These are phyloP conservation scores for Athalia cordata DNA, from an alignment of 2,888 invertebrate species.

Conservation along the genomic window DNA sequence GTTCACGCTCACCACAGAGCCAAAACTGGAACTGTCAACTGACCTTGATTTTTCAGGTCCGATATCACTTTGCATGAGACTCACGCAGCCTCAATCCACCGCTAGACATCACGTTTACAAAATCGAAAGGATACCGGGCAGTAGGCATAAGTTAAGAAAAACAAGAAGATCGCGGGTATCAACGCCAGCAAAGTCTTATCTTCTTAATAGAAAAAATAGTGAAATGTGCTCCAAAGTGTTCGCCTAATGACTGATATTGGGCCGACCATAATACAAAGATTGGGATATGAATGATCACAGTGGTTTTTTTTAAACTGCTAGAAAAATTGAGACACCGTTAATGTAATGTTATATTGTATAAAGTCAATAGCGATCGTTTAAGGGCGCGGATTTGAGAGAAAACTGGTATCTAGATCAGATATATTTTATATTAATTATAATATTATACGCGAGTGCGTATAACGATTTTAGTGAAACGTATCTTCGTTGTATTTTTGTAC, in stretches of 20 bases:
- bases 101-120: conserved; percentile 80
- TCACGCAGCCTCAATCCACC: conserved; percentile 81
- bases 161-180: conserved; percentile 76
- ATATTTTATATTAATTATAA: neutral
- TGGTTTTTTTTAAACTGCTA: neutral
- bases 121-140: conserved; percentile 80
- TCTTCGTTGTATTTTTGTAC: conserved; percentile 61
- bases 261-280: neutral
- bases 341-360: neutral
- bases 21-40: conserved; percentile 82
- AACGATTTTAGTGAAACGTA: conserved; percentile 43
- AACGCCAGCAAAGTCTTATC: conserved; percentile 83
- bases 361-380: neutral
- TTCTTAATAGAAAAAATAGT: conserved; percentile 86
- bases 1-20: conserved; percentile 80
- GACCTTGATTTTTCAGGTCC: conserved; percentile 86
- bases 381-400: conserved; percentile 6
- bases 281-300: neutral
- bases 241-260: conserved; percentile 54
- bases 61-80: conserved; percentile 85
- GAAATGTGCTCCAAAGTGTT: conserved; percentile 80
- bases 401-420: conserved; percentile 4
- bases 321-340: too few species aligned
- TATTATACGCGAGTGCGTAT: conserved; percentile 16
- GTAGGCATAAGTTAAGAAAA: conserved; percentile 78